Evolutionary conservation across 2,113 vertebrate species (phyloP), one percentile per base, ranked within the genome.

Genomic region (Dermatemys mawii): DNA sequence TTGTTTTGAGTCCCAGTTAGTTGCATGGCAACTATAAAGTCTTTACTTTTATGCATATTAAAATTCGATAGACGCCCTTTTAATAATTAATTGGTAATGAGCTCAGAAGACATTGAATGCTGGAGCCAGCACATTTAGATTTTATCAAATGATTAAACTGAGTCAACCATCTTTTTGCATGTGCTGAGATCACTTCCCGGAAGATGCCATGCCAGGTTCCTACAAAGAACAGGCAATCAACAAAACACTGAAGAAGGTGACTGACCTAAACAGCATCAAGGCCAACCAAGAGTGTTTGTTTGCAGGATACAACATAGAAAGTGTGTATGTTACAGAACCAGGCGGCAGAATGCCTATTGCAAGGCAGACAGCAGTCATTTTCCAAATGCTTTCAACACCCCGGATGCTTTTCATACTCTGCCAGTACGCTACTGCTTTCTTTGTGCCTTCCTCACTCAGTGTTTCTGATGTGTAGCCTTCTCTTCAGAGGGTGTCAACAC

Each of bases 61-160:
- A 95, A 95, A 4, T 38, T 81, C 81, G 48, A 90, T 87, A 94
- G 87, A 93, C 83, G 86, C 12, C 87, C 51, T 91, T 96, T 97
- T 92, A 97, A 91, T 97, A 97, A 97, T 97, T 96, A 95, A 97
- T 96, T 91, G 89, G 60, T 95, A 88, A 92, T 81, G 76, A 88
- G 88, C 24, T 49, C 90, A 88, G 81, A 81, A 50, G 79, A 49
- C 89, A 83, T 86, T 60, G 51, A 83, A 87, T 53, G 48, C 44
- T 93, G 89, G 78, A 81, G 53, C 41, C 0, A 1, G 24, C 24
- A 48, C 27, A 48, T 82, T 93, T 88, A 88, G 92, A 90, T 22
- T 95, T 94, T 90, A 79, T 70, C 57, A 50, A 27, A 81, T 89
- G 82, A 17, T 87, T 89, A 81, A 92, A 94, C 53, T 54, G 79